Base-by-base conservation (phyloP, 2,113 vertebrate species). In the Hydrolagus affinis region DNA sequence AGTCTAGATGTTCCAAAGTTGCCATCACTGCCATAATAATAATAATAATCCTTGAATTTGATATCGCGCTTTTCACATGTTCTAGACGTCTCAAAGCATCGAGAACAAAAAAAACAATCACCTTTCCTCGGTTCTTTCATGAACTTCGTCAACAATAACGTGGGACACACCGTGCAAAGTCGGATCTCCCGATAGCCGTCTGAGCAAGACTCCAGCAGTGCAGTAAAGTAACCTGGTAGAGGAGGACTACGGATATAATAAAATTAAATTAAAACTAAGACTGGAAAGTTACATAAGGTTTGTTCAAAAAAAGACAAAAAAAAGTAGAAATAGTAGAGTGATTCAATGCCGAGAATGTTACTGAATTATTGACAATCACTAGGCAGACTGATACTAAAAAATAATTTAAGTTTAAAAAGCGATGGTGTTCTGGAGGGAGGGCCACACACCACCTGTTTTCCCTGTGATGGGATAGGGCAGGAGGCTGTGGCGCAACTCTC, bases 111-210 rank as follows among this genome's bases (percentile, higher is more conserved):
- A 80, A 60, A 4, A 59, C 44, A 59, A 73, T 56, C 85, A 99
- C 98, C 97, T 99, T 91, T 99, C 97, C 87, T 98, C 97, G 3
- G 97, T 98, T 87, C 98, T 92, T 89, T 99, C 98, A 0, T 99
- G 98, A 87, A 99, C 97, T 92, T 99, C 98, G 86, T 99, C 98
- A 85, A 99, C 95, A 64, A 99, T 94, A 86, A 99, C 89, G 4
- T 99, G 97, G 4, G 96, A 95, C 90, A 97, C 73, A 7, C 94
- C 96, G 23, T 89, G 91, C 0, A 99, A 92, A 86, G 94, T 91
- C 0, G 93, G 77, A 44, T 99, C 97, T 10, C 96, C 94, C 90
- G 98, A 96, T 30, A 99, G 93, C 62, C 95, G 95, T 87, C 97
- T 93, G 85, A 99, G 90, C 78, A 99, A 90, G 83, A 99, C 96